Evolutionary conservation across 2,797 vertebrate species (phyloP).

Genomic region (Prunella strophiata): DNA sequence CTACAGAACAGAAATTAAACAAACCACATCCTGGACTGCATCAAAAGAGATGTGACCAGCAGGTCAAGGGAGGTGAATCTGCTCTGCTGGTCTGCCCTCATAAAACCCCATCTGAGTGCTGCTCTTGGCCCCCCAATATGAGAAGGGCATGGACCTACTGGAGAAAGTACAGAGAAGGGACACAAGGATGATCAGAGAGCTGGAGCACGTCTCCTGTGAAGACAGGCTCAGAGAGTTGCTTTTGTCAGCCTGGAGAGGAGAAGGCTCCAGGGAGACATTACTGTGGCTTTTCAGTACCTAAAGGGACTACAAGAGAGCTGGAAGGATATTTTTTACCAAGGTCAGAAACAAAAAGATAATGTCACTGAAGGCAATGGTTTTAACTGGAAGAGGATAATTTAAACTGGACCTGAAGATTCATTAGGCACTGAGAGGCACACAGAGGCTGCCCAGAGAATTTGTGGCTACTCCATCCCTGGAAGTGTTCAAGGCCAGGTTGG

Average conservation of each 20-base stretch:
- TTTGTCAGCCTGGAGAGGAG: background rate
- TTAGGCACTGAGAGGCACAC: background rate
- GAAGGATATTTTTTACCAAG: background rate
- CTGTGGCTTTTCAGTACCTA: background rate
- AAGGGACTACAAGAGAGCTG: background rate
- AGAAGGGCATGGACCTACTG: background rate
- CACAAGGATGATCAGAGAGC: rapidly evolving
- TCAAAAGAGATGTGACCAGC: background rate
- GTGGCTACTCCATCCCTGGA: background rate
- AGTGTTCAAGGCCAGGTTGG: background rate
- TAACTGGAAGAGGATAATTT: background rate
- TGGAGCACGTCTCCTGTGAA: background rate
- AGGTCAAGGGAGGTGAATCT: background rate
- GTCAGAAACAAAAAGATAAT: background rate
- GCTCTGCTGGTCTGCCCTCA: background rate
- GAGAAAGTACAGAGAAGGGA: background rate
- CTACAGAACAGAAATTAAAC: background rate
- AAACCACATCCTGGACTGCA: background rate
- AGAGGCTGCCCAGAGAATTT: background rate
- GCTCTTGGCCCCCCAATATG: background rate
- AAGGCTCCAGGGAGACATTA: background rate
- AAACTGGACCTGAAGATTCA: background rate
- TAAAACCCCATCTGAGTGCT: background rate
- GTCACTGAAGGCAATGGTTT: background rate
- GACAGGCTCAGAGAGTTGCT: background rate